Evolutionary conservation across 2,888 invertebrate species (phyloP).

Genomic region (Drosophila mayaguana): DNA sequence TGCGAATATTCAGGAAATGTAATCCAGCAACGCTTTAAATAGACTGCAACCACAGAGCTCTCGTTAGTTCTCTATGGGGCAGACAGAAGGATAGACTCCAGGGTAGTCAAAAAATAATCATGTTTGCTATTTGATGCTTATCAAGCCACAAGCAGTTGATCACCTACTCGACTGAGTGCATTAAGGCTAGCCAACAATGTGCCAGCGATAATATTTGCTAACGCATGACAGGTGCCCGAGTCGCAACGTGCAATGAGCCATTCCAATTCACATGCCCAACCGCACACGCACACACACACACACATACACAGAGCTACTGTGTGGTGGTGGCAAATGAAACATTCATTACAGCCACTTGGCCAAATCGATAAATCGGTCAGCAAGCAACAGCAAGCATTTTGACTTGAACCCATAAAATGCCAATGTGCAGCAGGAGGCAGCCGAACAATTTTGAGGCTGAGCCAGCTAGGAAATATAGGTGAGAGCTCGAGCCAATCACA

Average conservation of each 20-base stretch:
- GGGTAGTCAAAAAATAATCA: background rate
- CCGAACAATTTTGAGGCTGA: constrained; percentile 3
- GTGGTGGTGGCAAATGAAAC: constrained; percentile 42
- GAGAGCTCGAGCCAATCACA: constrained; percentile 14
- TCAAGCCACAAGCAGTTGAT: constrained; percentile 11
- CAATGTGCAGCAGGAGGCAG: constrained; percentile 4
- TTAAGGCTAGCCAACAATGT: constrained; percentile 19
- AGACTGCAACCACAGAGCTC: background rate
- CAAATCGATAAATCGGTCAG: constrained; percentile 48
- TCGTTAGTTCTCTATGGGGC: background rate
- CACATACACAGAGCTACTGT: background rate
- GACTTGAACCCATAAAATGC: constrained; percentile 37
- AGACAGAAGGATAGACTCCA: background rate
- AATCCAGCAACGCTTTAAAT: background rate
- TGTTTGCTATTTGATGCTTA: background rate
- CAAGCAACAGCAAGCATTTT: constrained; percentile 7
- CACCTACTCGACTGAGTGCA: constrained; percentile 3
- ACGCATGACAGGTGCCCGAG: constrained; percentile 36
- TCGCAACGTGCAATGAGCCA: constrained; percentile 10
- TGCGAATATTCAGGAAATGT: background rate
- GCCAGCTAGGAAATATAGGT: constrained; percentile 1
- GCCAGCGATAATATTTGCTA: constrained; percentile 24
- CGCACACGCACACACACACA: background rate
- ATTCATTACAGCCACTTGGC: constrained; percentile 51
- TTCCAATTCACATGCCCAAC: constrained; percentile 14